Percentiles rank a stretch among this genome's conserved stretches.
Conservation (phyloP, 2,797 vertebrate species). For the Mycteria americana region DNA sequence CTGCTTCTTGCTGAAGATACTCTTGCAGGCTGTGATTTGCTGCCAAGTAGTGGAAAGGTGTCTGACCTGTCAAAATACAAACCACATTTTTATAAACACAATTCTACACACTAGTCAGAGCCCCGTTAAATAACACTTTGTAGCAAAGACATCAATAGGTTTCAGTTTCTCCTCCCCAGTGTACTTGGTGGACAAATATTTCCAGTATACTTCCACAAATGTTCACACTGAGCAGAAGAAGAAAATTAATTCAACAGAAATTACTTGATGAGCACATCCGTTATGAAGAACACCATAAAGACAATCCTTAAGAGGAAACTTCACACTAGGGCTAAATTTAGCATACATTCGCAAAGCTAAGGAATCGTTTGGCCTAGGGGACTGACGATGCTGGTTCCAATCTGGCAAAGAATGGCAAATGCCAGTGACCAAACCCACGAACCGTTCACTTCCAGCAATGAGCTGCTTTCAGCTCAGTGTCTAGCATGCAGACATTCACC, state of each 20-base stretch:
- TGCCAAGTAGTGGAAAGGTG: conserved; percentile 63
- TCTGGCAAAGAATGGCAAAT: not conserved
- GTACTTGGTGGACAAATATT: not conserved
- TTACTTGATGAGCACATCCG: not conserved
- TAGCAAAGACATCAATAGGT: not conserved
- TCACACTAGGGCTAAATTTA: not conserved
- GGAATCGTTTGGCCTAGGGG: not conserved
- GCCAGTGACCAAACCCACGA: not conserved
- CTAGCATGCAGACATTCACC: not conserved
- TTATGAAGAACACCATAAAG: not conserved
- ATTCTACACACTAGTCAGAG: rapidly evolving
- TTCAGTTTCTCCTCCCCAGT: not conserved
- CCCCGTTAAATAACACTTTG: not conserved
- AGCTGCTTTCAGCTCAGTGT: not conserved
- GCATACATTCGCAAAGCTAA: not conserved
- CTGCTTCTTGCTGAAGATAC: conserved; percentile 75
- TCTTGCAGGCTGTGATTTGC: conserved; percentile 66
- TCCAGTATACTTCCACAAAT: not conserved
- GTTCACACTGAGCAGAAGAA: not conserved
- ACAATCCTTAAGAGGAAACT: not conserved
- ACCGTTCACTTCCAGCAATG: not conserved
- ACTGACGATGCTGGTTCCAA: not conserved
- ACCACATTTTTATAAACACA: not conserved
- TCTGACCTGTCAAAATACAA: conserved; percentile 69
- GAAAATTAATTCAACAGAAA: not conserved